A percentile compares a stretch with the other conserved stretches of the same genome.
Conservation (phyloP, 2,797 vertebrate genomes). For the Sylvilagus floridanus region DNA sequence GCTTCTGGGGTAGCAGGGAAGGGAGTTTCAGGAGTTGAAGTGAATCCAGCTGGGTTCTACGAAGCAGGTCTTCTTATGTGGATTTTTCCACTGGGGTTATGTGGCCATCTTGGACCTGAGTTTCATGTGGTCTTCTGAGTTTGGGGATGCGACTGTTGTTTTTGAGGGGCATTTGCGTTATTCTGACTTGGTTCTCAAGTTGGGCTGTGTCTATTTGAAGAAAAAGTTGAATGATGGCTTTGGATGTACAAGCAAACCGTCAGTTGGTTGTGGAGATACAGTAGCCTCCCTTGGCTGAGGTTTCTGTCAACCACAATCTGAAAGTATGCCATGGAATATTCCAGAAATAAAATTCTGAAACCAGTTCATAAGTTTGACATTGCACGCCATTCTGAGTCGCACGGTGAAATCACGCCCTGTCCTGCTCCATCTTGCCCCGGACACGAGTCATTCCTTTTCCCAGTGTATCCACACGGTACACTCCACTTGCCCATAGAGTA, state of each 20-base stretch:
- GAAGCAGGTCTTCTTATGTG: not conserved
- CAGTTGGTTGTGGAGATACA: not conserved
- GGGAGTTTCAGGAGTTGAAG: not conserved
- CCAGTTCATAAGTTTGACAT: not conserved
- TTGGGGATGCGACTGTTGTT: not conserved
- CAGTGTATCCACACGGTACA: no score
- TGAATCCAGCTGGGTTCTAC: not conserved
- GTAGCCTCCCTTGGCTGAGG: not conserved
- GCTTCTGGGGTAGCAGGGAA: not conserved
- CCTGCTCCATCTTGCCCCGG: not conserved
- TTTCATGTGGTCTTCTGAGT: not conserved
- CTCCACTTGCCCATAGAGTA: not conserved
- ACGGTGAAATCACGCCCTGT: not conserved
- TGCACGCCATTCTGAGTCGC: not conserved
- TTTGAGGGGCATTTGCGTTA: not conserved
- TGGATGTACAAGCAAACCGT: not conserved
- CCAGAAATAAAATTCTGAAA: not conserved
- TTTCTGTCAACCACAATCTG: not conserved
- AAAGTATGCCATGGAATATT: not conserved
- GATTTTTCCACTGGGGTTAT: not conserved
- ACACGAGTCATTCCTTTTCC: not conserved
- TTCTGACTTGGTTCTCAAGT: slow-evolving; percentile 11
- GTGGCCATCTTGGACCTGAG: not conserved
- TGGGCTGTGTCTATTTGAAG: not conserved
- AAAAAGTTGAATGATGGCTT: not conserved